Evolutionary conservation across 2,888 invertebrate genomes (phyloP).

Genomic region (Cephus pygmeus): DNA sequence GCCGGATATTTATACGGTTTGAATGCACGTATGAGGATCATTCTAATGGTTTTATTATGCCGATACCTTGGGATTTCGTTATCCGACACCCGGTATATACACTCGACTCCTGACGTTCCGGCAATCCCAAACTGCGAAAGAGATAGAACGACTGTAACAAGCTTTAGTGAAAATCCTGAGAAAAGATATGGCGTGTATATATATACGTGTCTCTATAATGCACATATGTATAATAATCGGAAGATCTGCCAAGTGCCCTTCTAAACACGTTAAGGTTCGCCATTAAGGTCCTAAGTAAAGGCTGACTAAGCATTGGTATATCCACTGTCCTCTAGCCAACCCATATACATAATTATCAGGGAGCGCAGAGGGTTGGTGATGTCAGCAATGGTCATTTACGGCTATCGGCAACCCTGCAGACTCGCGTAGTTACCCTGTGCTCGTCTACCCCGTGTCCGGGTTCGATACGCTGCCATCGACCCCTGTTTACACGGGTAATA

Average conservation of each 20-base stretch:
- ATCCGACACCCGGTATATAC: not conserved
- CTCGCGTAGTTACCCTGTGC: conserved; percentile 26
- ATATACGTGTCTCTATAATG: not conserved
- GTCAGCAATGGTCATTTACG: conserved; percentile 63
- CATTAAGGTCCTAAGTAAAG: conserved; percentile 63
- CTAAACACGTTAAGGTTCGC: conserved; percentile 20
- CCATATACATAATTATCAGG: conserved; percentile 51
- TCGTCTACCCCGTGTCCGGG: not conserved
- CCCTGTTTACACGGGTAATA: not conserved
- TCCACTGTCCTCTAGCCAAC: conserved; percentile 25
- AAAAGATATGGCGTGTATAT: not conserved
- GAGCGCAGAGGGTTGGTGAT: conserved; percentile 39
- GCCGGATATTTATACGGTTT: conserved; percentile 65
- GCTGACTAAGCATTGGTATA: conserved; percentile 58
- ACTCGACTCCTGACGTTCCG: not conserved
- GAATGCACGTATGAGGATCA: conserved; percentile 66
- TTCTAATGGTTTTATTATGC: conserved; percentile 67
- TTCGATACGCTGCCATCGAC: not conserved
- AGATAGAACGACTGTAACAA: not conserved
- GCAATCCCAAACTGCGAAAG: not conserved
- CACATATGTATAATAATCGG: not conserved
- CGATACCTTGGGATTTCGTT: conserved; percentile 38
- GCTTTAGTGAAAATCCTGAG: not conserved
- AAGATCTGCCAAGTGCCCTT: conserved; percentile 2
- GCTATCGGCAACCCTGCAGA: conserved; percentile 55